phyloP scores from a whole-genome alignment of 2,888 invertebrate species.

The Nomada flava region DNA sequence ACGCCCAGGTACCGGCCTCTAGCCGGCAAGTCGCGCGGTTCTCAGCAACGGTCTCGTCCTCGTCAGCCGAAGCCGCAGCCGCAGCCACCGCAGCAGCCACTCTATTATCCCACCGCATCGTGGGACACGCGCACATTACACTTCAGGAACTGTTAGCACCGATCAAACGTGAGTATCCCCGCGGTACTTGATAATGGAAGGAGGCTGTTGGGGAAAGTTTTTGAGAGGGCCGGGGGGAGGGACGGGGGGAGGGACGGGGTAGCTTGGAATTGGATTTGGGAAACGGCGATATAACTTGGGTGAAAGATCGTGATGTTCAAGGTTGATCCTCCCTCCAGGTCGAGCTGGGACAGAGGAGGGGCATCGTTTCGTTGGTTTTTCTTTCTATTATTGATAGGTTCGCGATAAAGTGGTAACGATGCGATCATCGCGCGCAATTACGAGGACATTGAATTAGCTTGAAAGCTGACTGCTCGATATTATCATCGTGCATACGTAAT shows the following conservation, averaged over 20 bases:
- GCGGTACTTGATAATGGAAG: too few relatives aligned
- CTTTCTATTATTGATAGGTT: too few relatives aligned
- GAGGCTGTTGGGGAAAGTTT: too few relatives aligned
- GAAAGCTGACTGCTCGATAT: slow-evolving; percentile 47
- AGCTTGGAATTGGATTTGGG: too few relatives aligned
- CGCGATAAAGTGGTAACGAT: neutral
- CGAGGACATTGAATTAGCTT: slow-evolving; percentile 22
- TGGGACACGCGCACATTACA: slow-evolving; percentile 80
- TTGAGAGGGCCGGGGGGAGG: too few relatives aligned
- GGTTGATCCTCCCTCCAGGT: too few relatives aligned
- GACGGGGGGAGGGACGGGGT: too few relatives aligned
- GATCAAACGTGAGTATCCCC: slow-evolving; percentile 79
- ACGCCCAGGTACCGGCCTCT: slow-evolving; percentile 68
- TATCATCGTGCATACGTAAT: slow-evolving; percentile 36
- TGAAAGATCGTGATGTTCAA: too few relatives aligned
- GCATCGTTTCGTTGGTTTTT: too few relatives aligned
- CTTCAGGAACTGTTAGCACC: slow-evolving; percentile 84
- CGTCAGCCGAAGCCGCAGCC: slow-evolving; percentile 67
- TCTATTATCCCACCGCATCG: slow-evolving; percentile 66
- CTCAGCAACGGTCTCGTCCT: slow-evolving; percentile 69
- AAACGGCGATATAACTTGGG: too few relatives aligned
- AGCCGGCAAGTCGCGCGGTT: slow-evolving; percentile 67
- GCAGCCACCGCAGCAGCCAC: slow-evolving; percentile 55
- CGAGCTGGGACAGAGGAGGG: too few relatives aligned
- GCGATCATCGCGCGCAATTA: slow-evolving; percentile 17